Conservation (phyloP, 2,113 vertebrate species). For the Cyphomyrus plagiostoma region DNA sequence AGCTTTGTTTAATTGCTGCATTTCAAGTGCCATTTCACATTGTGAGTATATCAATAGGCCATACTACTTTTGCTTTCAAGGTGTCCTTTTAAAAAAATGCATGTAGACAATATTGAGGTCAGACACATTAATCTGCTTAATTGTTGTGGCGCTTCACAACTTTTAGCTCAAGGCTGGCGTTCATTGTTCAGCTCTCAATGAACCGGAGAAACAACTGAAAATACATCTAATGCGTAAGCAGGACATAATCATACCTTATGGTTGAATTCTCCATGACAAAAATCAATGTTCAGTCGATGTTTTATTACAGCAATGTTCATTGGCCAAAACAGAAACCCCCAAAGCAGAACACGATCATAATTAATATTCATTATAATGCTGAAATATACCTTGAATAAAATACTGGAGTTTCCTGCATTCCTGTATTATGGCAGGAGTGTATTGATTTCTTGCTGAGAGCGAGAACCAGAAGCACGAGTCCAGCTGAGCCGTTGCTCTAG, state of each 20-base stretch:
- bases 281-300: not conserved
- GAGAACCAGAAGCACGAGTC: slow-evolving; percentile 12
- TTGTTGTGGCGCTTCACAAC: not conserved
- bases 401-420: not conserved
- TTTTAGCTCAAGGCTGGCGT: not conserved
- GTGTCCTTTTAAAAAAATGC: not conserved
- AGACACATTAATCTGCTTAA: slow-evolving; percentile 16
- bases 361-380: not conserved
- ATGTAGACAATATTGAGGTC: not conserved
- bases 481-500: slow-evolving; percentile 22
- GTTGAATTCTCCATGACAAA: not conserved
- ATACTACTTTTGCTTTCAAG: not conserved
- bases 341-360: not conserved
- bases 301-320: not conserved
- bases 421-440: not conserved
- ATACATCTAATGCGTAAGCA: not conserved
- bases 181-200: slow-evolving; percentile 5
- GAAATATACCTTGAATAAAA: not conserved
- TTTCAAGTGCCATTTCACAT: not conserved
- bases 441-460: not conserved
- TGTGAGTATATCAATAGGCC: not conserved
- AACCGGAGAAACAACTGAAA: not conserved
- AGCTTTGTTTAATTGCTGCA: not conserved
- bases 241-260: not conserved
- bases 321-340: too few relatives aligned